Percentiles rank a stretch among this genome's conserved stretches.
Evolutionary conservation across 2,113 vertebrate genomes (phyloP).

Genomic region (Setophaga petechia): DNA sequence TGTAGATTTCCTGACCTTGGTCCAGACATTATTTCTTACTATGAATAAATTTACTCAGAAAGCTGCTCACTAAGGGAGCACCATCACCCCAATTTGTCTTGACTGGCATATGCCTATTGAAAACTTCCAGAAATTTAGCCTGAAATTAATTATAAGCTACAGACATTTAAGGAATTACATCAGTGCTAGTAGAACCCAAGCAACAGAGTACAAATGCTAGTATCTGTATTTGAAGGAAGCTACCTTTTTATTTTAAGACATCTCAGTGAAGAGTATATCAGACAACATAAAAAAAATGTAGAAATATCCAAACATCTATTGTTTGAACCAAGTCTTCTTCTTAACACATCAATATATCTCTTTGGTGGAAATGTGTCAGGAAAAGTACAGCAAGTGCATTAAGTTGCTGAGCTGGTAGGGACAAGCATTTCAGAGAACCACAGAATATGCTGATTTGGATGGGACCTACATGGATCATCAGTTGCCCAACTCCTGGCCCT

Average conservation of each 20-base stretch:
- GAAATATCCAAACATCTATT: neutral
- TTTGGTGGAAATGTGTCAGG: neutral
- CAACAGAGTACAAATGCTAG: neutral
- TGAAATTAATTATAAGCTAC: constrained; percentile 29
- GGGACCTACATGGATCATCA: neutral
- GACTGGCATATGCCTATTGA: constrained; percentile 51
- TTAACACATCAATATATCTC: neutral
- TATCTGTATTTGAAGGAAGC: neutral
- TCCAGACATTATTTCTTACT: constrained; percentile 61
- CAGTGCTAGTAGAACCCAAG: neutral
- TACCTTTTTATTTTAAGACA: neutral
- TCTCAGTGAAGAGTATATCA: neutral
- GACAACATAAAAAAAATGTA: neutral
- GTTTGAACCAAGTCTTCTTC: neutral
- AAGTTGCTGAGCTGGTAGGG: neutral
- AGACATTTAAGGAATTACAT: neutral
- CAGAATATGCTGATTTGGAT: neutral
- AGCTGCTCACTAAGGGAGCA: constrained; percentile 45
- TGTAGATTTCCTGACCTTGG: constrained; percentile 66
- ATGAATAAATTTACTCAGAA: constrained; percentile 69
- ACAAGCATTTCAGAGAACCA: neutral
- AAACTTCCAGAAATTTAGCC: constrained; percentile 47
- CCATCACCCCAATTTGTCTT: constrained; percentile 57
- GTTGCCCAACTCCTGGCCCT: too few species aligned
- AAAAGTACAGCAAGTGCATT: neutral